Percentiles rank a stretch among this genome's conserved stretches.
These are phyloP conservation scores for Malacoctenus gilli DNA, from an alignment of 2,797 vertebrate genomes.

Conservation along the genomic window DNA sequence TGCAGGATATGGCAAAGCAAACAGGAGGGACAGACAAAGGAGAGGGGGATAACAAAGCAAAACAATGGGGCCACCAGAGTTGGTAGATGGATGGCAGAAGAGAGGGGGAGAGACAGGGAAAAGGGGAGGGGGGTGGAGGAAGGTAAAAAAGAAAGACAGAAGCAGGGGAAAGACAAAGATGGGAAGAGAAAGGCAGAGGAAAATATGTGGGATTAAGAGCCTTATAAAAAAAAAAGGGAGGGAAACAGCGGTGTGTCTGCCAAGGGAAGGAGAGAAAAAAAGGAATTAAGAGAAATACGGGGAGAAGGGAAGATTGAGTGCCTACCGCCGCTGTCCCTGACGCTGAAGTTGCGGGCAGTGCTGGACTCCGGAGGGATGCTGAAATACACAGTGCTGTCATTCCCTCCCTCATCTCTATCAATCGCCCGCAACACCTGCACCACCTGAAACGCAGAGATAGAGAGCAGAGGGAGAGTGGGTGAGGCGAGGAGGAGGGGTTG, in stretches of 20 bases:
- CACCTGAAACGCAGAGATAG: conserved; percentile 82
- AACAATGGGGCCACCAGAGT: conserved; percentile 60
- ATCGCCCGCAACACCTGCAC: conserved; percentile 90
- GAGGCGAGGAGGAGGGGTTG: conserved; percentile 8
- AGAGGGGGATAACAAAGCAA: conserved; percentile 71
- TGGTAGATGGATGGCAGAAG: conserved; percentile 66
- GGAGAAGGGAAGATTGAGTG: conserved; percentile 52
- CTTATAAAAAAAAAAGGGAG: conserved; percentile 31
- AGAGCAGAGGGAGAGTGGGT: conserved; percentile 47
- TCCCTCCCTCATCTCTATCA: conserved; percentile 89
- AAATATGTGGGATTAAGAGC: conserved; percentile 48
- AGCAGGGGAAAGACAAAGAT: conserved; percentile 16
- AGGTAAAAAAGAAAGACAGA: conserved; percentile 12
- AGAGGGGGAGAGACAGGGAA: conserved; percentile 56
- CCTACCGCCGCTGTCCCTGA: conserved; percentile 89
- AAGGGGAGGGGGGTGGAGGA: conserved; percentile 21
- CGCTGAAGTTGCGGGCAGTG: conserved; percentile 85
- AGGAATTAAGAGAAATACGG: conserved; percentile 44
- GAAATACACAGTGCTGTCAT: conserved; percentile 88
- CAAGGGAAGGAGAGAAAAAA: conserved; percentile 18
- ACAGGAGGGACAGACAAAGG: conserved; percentile 68
- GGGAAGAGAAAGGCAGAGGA: conserved; percentile 27
- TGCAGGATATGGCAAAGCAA: conserved; percentile 50
- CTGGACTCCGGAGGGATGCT: conserved; percentile 85
- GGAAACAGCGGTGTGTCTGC: conserved; percentile 7